Conservation (phyloP, 2,113 vertebrate species). For the Euleptes europaea region DNA sequence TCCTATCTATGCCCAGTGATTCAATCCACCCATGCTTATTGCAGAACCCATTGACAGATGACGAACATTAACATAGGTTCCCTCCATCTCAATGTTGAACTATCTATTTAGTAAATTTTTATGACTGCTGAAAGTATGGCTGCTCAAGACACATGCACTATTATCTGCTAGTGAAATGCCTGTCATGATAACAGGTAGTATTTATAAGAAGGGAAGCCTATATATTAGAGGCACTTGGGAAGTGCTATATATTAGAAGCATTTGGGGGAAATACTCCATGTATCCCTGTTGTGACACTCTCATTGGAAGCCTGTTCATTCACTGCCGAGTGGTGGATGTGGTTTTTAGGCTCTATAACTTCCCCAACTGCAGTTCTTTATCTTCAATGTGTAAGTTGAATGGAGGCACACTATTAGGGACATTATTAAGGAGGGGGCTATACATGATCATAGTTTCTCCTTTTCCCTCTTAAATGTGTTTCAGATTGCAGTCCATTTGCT, state of each 20-base stretch:
- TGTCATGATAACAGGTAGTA: background rate
- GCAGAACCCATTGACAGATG: background rate
- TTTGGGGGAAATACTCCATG: background rate
- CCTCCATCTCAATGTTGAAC: background rate
- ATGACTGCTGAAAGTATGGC: background rate
- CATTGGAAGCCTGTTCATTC: background rate
- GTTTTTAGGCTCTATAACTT: background rate
- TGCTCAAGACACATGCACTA: background rate
- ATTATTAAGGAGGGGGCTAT: background rate
- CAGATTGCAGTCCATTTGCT: background rate
- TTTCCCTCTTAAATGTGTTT: background rate
- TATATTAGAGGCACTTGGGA: background rate
- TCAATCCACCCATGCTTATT: background rate
- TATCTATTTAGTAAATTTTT: background rate
- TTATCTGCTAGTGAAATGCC: background rate
- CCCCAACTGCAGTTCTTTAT: background rate
- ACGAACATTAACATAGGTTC: background rate
- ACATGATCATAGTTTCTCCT: background rate
- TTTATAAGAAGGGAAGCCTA: background rate
- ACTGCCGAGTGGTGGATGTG: background rate
- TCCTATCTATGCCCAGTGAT: background rate
- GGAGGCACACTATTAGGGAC: background rate
- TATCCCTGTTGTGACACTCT: background rate
- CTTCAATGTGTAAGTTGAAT: background rate
- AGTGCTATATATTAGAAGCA: background rate